phyloP scores from a whole-genome alignment of 1,140 invertebrate genomes.

The Temnothorax curvispinosus region DNA sequence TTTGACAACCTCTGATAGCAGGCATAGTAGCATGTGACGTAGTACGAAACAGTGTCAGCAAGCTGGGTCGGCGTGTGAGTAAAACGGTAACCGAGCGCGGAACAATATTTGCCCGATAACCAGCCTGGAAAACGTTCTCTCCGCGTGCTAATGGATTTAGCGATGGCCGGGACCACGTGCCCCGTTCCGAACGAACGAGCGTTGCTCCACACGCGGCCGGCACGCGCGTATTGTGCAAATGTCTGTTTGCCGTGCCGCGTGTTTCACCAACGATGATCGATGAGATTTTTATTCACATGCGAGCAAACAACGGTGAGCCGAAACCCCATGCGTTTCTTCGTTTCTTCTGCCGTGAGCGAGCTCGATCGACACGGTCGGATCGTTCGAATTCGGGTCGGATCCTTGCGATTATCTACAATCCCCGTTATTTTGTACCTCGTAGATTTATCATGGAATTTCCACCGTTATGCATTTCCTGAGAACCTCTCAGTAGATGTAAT shows the following conservation, averaged over 20 bases:
- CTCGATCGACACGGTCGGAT: not conserved
- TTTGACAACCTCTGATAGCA: slow-evolving; percentile 40
- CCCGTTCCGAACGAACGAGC: slow-evolving; percentile 32
- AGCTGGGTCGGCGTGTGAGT: slow-evolving; percentile 48
- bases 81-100: slow-evolving; percentile 73
- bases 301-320: not conserved
- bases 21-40: not conserved
- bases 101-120: slow-evolving; percentile 73
- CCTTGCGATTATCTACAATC: not conserved
- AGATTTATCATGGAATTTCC: slow-evolving; percentile 27
- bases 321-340: not conserved
- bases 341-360: not conserved
- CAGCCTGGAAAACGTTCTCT: slow-evolving; percentile 64
- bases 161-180: slow-evolving; percentile 61
- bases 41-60: slow-evolving; percentile 47
- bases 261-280: slow-evolving; percentile 39
- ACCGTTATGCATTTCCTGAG: slow-evolving; percentile 25
- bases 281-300: slow-evolving; percentile 36
- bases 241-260: slow-evolving; percentile 24
- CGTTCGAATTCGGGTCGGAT: slow-evolving; percentile 26
- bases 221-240: slow-evolving; percentile 1
- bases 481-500: slow-evolving; percentile 14
- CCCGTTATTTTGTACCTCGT: not conserved
- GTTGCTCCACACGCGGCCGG: not conserved
- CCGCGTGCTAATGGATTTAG: slow-evolving; percentile 65